phyloP scores from a whole-genome alignment of 2,113 vertebrate species.

The Erythrocebus patas region DNA sequence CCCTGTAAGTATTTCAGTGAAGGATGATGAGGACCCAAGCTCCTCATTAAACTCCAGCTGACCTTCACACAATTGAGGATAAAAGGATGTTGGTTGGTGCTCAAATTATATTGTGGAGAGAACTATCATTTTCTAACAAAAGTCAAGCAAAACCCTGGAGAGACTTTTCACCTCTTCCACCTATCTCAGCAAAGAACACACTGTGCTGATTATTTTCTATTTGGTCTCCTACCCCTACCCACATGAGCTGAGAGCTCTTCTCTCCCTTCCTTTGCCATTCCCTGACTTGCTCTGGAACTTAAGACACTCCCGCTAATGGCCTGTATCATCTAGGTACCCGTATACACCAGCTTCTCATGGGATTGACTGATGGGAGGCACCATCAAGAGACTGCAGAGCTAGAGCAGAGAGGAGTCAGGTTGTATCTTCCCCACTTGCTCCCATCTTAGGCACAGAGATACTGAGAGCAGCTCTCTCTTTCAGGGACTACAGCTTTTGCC shows the following conservation, averaged over 20 bases:
- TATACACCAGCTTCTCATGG: too few species aligned
- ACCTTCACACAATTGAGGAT: not conserved
- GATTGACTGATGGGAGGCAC: too few species aligned
- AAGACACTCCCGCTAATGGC: not conserved
- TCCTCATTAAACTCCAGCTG: not conserved
- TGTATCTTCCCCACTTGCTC: not conserved
- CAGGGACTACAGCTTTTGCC: not conserved
- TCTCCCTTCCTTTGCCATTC: not conserved
- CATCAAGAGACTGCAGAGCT: not conserved
- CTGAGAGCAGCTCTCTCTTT: not conserved
- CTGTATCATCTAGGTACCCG: too few species aligned
- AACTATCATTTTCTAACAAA: not conserved
- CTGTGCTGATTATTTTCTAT: not conserved
- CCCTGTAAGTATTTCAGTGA: not conserved
- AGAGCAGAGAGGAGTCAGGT: not conserved
- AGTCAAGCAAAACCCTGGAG: not conserved
- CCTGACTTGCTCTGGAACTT: not conserved
- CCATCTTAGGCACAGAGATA: not conserved
- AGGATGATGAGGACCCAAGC: not conserved
- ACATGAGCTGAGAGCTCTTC: not conserved
- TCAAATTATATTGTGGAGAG: not conserved
- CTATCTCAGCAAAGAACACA: not conserved
- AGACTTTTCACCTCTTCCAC: not conserved
- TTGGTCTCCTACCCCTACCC: not conserved
- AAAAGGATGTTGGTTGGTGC: accelerated